phyloP scores from a whole-genome alignment of 1,140 invertebrate genomes.

The Pseudomyrmex dendroicus region DNA sequence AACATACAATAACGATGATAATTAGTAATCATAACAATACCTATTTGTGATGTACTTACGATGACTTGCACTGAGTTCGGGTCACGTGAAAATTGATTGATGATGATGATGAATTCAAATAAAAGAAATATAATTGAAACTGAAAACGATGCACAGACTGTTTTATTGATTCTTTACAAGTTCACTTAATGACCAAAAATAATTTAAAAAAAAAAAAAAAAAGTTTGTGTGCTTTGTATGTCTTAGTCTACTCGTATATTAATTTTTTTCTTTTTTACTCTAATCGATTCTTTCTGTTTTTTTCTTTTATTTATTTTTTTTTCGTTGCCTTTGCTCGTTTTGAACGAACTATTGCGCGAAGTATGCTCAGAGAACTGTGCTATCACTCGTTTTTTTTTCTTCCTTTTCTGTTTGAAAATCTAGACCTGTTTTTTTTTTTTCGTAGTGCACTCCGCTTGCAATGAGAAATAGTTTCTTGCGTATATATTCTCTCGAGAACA shows the following conservation, averaged over 20 bases:
- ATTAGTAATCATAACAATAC: conserved; percentile 82
- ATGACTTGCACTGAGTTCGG: conserved; percentile 84
- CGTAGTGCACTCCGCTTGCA: conserved; percentile 69
- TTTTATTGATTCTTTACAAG: conserved; percentile 80
- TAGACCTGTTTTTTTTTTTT: conserved; percentile 29
- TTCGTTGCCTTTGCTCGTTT: conserved; percentile 72
- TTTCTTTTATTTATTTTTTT: conserved; percentile 48
- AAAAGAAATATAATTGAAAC: conserved; percentile 85
- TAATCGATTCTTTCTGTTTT: no score
- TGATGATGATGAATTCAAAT: conserved; percentile 85
- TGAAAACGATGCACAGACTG: conserved; percentile 83
- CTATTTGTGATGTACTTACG: conserved; percentile 84
- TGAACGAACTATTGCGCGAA: conserved; percentile 68
- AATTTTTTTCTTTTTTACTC: no score
- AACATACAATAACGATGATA: conserved; percentile 79
- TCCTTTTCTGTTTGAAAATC: conserved; percentile 55
- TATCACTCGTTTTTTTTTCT: conserved; percentile 39
- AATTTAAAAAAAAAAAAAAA: no score
- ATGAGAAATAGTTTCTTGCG: conserved; percentile 62
- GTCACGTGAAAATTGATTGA: conserved; percentile 82
- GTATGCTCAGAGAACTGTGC: conserved; percentile 66
- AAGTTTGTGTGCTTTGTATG: conserved; percentile 76
- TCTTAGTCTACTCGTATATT: conserved; percentile 65
- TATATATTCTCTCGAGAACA: conserved; percentile 35
- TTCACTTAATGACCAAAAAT: conserved; percentile 63